phyloP scores from a whole-genome alignment of 2,888 invertebrate genomes.

The Eurois occulta region DNA sequence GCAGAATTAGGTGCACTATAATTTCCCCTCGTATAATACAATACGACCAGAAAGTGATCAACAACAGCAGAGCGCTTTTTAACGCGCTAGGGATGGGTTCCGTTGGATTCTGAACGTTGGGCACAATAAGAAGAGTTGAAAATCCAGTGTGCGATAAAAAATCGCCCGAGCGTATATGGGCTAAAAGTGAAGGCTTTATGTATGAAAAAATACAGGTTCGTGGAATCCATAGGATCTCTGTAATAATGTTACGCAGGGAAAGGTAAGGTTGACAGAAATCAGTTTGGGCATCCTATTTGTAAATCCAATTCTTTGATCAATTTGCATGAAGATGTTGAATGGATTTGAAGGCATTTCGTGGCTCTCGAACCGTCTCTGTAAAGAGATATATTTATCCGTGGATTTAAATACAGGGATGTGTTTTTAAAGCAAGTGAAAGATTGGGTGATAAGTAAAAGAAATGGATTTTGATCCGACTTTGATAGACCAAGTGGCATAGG shows the following conservation, averaged over 20 bases:
- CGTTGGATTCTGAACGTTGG: neutral
- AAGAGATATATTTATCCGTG: constrained; percentile 24
- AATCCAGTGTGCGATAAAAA: neutral
- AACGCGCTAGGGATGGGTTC: neutral
- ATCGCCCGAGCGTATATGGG: neutral
- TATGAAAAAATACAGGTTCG: constrained; percentile 19
- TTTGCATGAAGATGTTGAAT: constrained; percentile 55
- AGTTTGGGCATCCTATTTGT: constrained; percentile 61
- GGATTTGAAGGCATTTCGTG: constrained; percentile 43
- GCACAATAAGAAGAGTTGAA: neutral
- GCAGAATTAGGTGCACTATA: neutral
- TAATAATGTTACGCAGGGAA: constrained; percentile 51
- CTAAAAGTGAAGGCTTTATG: constrained; percentile 30
- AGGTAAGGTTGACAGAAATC: constrained; percentile 58
- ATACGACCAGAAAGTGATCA: neutral
- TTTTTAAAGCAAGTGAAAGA: neutral
- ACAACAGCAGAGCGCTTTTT: neutral
- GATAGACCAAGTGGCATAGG: neutral
- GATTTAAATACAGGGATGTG: constrained; percentile 24
- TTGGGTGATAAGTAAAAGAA: neutral
- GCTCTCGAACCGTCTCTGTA: constrained; percentile 17
- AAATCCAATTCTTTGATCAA: constrained; percentile 61
- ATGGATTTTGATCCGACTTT: neutral
- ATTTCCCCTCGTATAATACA: neutral
- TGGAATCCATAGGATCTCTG: constrained; percentile 25